Conservation (phyloP, 2,113 vertebrate genomes). For the Bagarius yarrelli region DNA sequence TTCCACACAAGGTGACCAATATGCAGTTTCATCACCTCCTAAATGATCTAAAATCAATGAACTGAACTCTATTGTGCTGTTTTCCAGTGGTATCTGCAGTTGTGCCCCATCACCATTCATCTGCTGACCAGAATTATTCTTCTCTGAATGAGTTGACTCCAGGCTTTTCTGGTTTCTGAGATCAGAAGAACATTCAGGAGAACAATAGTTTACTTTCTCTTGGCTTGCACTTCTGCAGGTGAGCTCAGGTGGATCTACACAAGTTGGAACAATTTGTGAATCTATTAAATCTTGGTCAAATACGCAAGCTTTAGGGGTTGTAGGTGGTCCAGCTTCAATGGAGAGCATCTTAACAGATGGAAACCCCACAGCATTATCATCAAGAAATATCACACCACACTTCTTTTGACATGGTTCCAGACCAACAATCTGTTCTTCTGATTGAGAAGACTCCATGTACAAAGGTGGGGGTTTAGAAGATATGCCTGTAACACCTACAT, state of each 20-base stretch:
- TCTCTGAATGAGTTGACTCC: neutral
- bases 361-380: neutral
- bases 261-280: constrained; percentile 2
- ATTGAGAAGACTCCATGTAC: neutral
- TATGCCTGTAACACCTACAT: neutral
- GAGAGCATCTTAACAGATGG: neutral
- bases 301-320: neutral
- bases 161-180: neutral
- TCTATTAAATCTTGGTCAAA: neutral
- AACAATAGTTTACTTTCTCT: neutral
- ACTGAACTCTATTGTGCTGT: neutral
- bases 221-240: neutral
- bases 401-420: neutral
- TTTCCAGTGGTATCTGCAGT: neutral
- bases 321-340: neutral
- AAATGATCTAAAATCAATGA: constrained; percentile 6
- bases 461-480: neutral
- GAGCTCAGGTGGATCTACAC: neutral
- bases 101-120: neutral
- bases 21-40: neutral
- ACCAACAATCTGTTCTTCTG: constrained; percentile 2
- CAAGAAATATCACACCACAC: neutral
- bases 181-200: neutral
- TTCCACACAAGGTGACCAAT: constrained; percentile 10
- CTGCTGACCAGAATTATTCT: neutral